Conservation (phyloP, 1,140 invertebrate species). For the Apis laboriosa region DNA sequence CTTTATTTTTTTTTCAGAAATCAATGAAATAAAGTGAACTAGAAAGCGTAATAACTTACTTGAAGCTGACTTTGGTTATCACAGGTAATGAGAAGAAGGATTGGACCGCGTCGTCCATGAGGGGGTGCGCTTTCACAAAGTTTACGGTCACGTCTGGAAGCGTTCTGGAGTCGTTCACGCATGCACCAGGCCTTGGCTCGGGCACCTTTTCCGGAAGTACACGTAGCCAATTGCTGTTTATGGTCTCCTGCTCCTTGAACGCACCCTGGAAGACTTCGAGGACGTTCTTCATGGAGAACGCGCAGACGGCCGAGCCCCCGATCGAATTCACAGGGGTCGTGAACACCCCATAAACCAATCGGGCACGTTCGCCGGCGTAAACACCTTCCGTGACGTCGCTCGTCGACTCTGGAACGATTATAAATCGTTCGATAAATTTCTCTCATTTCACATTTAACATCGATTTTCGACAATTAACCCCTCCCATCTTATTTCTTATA, state of each 20-base stretch:
- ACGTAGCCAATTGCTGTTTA: constrained; percentile 96
- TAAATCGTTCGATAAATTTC: neutral
- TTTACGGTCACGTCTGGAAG: constrained; percentile 93
- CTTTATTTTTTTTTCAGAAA: no score
- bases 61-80: constrained; percentile 88
- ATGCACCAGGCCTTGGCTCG: constrained; percentile 91
- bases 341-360: constrained; percentile 97
- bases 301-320: constrained; percentile 97
- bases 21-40: no score
- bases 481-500: neutral
- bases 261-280: constrained; percentile 93
- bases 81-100: constrained; percentile 87
- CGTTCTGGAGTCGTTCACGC: constrained; percentile 94
- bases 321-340: constrained; percentile 97
- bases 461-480: neutral
- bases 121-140: constrained; percentile 97
- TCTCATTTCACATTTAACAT: neutral
- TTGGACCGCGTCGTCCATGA: constrained; percentile 96
- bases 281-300: constrained; percentile 94
- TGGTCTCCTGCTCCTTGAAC: constrained; percentile 96
- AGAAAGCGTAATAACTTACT: constrained; percentile 77
- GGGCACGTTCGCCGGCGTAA: constrained; percentile 84
- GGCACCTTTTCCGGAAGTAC: constrained; percentile 89
- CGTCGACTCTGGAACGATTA: constrained; percentile 84
- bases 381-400: constrained; percentile 87